A percentile compares a stretch with the other conserved stretches of the same genome.
phyloP scores from a whole-genome alignment of 2,797 vertebrate genomes.

The Aratinga solstitialis region DNA sequence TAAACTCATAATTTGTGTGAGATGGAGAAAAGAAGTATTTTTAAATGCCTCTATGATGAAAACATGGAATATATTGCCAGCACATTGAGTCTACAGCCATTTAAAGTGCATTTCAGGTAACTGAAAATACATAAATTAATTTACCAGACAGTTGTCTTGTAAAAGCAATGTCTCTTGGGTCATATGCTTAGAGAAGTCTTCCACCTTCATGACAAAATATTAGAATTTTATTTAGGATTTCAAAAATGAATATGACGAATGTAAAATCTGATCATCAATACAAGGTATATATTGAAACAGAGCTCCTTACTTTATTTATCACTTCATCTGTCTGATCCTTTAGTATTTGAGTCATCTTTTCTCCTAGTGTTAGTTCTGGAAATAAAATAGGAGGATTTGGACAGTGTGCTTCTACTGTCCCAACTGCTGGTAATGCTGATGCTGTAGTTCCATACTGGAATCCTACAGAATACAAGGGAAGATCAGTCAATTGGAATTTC shows the following conservation, averaged over 20 bases:
- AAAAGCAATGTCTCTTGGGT: slow-evolving; percentile 67
- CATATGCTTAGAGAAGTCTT: slow-evolving; percentile 82
- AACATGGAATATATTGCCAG: not conserved
- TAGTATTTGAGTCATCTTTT: slow-evolving; percentile 84
- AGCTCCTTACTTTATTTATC: slow-evolving; percentile 79
- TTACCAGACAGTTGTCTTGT: slow-evolving; percentile 84
- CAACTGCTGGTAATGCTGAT: not conserved
- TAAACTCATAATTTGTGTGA: not conserved
- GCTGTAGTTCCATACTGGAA: not conserved
- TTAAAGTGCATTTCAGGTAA: not conserved
- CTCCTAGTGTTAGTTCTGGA: slow-evolving; percentile 78
- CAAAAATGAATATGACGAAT: not conserved
- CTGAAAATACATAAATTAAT: not conserved
- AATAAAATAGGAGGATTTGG: slow-evolving; percentile 13
- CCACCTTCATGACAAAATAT: slow-evolving; percentile 77
- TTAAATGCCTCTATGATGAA: not conserved
- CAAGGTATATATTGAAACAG: not conserved
- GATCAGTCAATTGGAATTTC: not conserved
- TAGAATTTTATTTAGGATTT: not conserved
- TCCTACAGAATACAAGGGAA: slow-evolving; percentile 26
- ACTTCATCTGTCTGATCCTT: slow-evolving; percentile 84
- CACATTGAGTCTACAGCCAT: not conserved
- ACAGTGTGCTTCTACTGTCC: not conserved
- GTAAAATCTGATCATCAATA: not conserved
- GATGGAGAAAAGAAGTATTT: not conserved